Evolutionary conservation across 2,888 invertebrate genomes (phyloP), one percentile per base, ranked within the genome.

Genomic region (Tachystola acroxantha): DNA sequence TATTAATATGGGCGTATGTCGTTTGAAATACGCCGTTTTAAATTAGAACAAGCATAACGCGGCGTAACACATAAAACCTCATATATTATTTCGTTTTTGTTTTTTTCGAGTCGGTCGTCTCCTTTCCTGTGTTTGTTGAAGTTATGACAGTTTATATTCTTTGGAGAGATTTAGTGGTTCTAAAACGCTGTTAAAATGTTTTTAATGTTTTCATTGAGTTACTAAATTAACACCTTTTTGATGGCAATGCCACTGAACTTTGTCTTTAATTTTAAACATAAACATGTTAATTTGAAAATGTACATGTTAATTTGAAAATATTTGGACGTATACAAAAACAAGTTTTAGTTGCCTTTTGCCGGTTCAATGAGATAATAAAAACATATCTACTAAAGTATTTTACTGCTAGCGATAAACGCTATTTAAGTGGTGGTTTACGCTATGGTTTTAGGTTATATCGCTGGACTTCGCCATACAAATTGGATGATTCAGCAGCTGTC

Each of bases 21-120:
- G 46, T 62, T 57, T 57, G 55, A 61, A 57, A 55, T 54, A 50
- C 42, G 45, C 41, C 40, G 29, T 25, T 19, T 53, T 50, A 47
- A 45, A 55, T 53, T 53, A 52, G 56, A 62, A 58, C 55, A 44
- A 20, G 31, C 10, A 10, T 16, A 16, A 29, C 29, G 46, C 24
- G 24, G n/a, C n/a, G 51, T 53, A 44, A 41, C 45, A 46, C 46
- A 49, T 50, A 48, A 55, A 59, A 50, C 39, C 35, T 32, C 45
- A 46, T 45, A 49, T 50, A 48, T 54, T 58, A 50, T 39, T 35
- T 32, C 33, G 39, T 37, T 42, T 41, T 43, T 33, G 37, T 35
- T 48, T 39, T 37, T 34, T 42, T 32, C 10, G 31, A 4, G 28
- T 28, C 10, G 4, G 5, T 28, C 10, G 12, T 28, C 28, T 46